phyloP scores from a whole-genome alignment of 2,113 vertebrate genomes.

The Campylomormyrus numenius region DNA sequence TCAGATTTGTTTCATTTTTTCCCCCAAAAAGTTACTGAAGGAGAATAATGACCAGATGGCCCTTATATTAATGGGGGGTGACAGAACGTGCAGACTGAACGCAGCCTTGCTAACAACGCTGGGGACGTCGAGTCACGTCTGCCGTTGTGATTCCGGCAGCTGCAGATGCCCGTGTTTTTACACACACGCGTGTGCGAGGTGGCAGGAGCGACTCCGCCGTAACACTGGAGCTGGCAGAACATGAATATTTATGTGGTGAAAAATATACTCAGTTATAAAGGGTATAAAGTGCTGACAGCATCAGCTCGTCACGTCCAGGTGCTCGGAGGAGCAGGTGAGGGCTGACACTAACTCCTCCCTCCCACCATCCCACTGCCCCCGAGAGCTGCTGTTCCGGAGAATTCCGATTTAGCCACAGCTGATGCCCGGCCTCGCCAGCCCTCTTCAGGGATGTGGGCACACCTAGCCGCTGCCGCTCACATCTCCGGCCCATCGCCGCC shows the following conservation, averaged over 20 bases:
- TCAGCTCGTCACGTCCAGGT: not conserved
- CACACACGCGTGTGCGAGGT: not conserved
- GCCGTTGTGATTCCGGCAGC: not conserved
- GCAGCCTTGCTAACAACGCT: not conserved
- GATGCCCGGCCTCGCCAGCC: constrained; percentile 6
- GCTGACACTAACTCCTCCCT: not conserved
- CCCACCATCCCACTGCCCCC: not conserved
- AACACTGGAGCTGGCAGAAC: not conserved
- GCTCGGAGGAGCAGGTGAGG: not conserved
- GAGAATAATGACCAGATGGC: not conserved
- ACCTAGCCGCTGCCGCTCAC: constrained; percentile 10
- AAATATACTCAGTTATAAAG: not conserved
- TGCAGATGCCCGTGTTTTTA: not conserved
- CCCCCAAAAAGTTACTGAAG: not conserved
- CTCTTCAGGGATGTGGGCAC: not conserved
- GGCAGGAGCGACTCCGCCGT: not conserved
- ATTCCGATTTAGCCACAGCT: constrained; percentile 20
- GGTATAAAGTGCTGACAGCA: not conserved
- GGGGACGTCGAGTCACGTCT: not conserved
- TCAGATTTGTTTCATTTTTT: not conserved
- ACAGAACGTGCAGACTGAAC: not conserved
- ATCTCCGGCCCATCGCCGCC: not conserved
- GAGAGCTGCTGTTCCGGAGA: constrained; percentile 12
- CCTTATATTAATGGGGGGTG: not conserved
- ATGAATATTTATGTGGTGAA: not conserved